Base-by-base conservation (phyloP, 2,797 vertebrate genomes). In the Glyptemys insculpta region DNA sequence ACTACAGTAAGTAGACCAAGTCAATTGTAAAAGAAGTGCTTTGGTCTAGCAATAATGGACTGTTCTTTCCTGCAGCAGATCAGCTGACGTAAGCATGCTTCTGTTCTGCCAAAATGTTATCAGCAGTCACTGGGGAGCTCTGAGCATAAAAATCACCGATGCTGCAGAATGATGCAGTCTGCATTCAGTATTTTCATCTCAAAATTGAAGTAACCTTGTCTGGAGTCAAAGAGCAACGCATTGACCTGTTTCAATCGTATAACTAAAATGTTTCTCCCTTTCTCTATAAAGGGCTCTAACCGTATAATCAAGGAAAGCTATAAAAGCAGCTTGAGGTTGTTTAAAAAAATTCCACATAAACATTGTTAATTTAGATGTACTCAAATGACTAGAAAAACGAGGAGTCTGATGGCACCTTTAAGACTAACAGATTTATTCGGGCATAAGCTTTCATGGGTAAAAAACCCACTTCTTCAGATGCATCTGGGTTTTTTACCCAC, bases 11-110 rank as follows among this genome's bases (percentile, higher is more conserved):
- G 98, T 97, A 91, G 89, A 97, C 96, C 94, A 31, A 98, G 98
- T 98, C 97, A 97, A 98, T 98, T 98, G 98, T 98, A 98, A 97
- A 98, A 96, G 97, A 97, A 98, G 98, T 97, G 98, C 98, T 97
- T 92, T 94, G 97, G 96, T 96, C 94, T 87, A 94, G 97, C 97
- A 98, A 98, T 98, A 98, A 98, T 98, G 96, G 97, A 98, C 98
- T 98, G 97, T 98, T 98, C 98, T 98, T 97, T 97, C 96, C 98
- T 95, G 97, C 97, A 95, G 96, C 85, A 86, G 94, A 96, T 96
- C 96, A 91, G 98, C 97, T 96, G 94, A 98, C 52, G 91, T 97
- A 97, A 98, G 97, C 86, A 94, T 92, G 96, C 47, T 94, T 93
- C 95, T 57, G 88, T 91, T 72, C 89, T 97, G 98, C 98, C 98